Percentiles rank a stretch among this genome's conserved stretches.
phyloP scores from a whole-genome alignment of 1,140 invertebrate genomes.

The Drosophila equinoxialis region DNA sequence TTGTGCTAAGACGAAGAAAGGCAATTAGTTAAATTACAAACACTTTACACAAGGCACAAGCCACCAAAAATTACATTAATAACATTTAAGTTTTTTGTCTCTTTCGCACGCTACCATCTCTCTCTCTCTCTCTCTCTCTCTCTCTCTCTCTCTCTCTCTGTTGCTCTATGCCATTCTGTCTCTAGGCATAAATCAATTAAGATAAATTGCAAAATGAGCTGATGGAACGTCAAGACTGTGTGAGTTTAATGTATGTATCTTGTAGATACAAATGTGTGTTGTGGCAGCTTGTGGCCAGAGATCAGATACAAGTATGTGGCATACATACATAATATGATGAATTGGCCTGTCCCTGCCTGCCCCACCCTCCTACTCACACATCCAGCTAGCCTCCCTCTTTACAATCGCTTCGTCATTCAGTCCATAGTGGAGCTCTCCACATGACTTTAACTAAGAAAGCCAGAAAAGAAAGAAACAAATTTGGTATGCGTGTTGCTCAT shows the following conservation, averaged over 20 bases:
- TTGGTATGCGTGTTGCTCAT: constrained; percentile 23
- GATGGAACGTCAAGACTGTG: constrained; percentile 17
- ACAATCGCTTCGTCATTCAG: neutral
- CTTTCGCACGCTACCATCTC: neutral
- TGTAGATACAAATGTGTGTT: constrained; percentile 43
- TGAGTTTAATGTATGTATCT: constrained; percentile 43
- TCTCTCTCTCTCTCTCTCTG: neutral
- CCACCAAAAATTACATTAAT: constrained; percentile 29
- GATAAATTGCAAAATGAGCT: constrained; percentile 34
- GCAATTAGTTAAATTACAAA: constrained; percentile 29
- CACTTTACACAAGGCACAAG: constrained; percentile 21
- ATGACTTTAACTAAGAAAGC: neutral
- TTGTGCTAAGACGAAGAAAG: constrained; percentile 15
- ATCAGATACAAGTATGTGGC: constrained; percentile 10
- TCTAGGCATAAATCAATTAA: constrained; percentile 48
- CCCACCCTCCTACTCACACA: neutral
- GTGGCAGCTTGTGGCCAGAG: constrained; percentile 41
- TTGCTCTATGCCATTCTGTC: constrained; percentile 3
- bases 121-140: neutral
- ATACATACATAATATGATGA: constrained; percentile 20
- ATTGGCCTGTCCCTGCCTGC: constrained; percentile 4
- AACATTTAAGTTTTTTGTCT: constrained; percentile 15
- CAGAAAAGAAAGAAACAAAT: neutral
- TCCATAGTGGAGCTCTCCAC: neutral
- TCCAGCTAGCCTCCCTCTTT: neutral